Evolutionary conservation across 2,113 vertebrate genomes (phyloP), one percentile per base, ranked within the genome.

Genomic region (Xenopus laevis): DNA sequence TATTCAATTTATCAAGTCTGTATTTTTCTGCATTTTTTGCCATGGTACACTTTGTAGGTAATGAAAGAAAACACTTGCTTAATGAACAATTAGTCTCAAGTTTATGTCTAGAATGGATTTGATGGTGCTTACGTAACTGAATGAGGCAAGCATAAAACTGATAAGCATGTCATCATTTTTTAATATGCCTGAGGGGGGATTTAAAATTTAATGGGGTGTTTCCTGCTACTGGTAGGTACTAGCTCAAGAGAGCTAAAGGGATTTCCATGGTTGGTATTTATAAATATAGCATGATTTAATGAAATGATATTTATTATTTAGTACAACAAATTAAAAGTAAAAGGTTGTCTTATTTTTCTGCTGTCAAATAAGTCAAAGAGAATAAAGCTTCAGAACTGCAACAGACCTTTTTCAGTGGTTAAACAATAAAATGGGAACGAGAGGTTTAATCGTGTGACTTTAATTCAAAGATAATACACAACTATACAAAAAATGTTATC

Each of bases 161-260:
- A 57, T 55, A n/a, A 67, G 47, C 72, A 74, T 50, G 20, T 70
- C 68, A 77, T 77, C 30, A 77, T 77, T 77, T 57, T 77, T 77
- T 77, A 45, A 77, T 77, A 64, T 77, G 62, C 74, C 74, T 70
- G 53, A 20, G 59, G 44, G 74, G 33, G 21, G 10, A 55, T 57
- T 77, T 67, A 44, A 70, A 63, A 46, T 70, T 62, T 77, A 57
- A 70, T 77, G 55, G 40, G 74, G 74, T 77, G 33, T 77, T 77
- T 65, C 67, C 74, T 67, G 53, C 58, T 62, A 68, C n/a, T 62
- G 46, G 11, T 17, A 50, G 60, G 33, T 68, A 62, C 10, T 62
- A 40, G 33, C 33, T n/a, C 10, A 55, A 44, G 40, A 65, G 18
- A 65, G 63, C 15, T 44, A 65, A 65, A 65, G 59, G 73, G 65